A percentile compares a stretch with the other conserved stretches of the same genome.
These are phyloP conservation scores for Bombus fervidus DNA, from an alignment of 1,140 invertebrate genomes.

Conservation along the genomic window DNA sequence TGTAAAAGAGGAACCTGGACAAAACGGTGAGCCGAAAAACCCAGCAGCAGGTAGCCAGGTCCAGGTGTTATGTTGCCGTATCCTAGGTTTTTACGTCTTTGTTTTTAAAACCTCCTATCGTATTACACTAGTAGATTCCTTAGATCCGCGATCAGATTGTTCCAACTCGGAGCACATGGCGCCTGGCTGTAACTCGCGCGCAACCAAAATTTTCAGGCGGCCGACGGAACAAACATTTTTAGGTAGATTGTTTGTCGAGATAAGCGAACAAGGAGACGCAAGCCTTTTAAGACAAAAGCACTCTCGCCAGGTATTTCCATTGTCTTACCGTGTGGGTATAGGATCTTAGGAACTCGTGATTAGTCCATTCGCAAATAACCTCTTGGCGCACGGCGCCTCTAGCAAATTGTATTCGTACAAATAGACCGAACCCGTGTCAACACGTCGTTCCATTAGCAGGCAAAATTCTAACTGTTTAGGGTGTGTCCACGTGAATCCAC, in stretches of 20 bases:
- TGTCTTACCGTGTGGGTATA: background rate
- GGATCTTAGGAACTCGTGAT: constrained; percentile 10
- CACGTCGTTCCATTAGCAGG: constrained; percentile 62
- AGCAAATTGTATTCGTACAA: constrained; percentile 4
- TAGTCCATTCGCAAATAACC: constrained; percentile 38
- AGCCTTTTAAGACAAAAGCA: background rate
- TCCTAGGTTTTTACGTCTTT: constrained; percentile 51
- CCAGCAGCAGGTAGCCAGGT: constrained; percentile 44
- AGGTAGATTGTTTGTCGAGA: constrained; percentile 21
- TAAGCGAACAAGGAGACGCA: background rate
- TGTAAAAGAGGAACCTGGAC: background rate
- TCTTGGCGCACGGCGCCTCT: constrained; percentile 41
- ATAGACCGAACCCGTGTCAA: constrained; percentile 59
- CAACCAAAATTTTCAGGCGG: background rate
- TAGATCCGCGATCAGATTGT: constrained; percentile 49
- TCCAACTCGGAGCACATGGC: constrained; percentile 46
- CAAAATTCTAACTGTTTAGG: constrained; percentile 47
- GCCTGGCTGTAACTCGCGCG: constrained; percentile 23
- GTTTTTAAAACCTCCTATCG: constrained; percentile 50
- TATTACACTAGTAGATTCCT: constrained; percentile 56
- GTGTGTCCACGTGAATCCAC: constrained; percentile 1
- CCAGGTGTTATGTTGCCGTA: constrained; percentile 53
- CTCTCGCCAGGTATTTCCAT: constrained; percentile 18
- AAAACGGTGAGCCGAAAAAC: constrained; percentile 7
- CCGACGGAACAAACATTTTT: constrained; percentile 20